phyloP scores from a whole-genome alignment of 2,797 vertebrate species.

The Somateria mollissima region DNA sequence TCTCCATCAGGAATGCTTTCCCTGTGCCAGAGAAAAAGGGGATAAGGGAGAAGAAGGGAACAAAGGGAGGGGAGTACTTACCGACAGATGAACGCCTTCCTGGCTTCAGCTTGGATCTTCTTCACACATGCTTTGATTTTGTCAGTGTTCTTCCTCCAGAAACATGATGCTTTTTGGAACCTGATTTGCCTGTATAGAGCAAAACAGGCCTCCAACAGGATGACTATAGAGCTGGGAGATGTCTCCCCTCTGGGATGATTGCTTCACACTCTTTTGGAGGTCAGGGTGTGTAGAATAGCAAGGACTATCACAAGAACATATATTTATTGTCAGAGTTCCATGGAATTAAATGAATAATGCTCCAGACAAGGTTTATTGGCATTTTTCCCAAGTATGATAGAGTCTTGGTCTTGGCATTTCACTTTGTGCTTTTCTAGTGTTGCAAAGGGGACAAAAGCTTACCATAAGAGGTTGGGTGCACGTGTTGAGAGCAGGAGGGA shows the following conservation, averaged over 20 bases:
- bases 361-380: neutral
- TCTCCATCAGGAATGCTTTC: neutral
- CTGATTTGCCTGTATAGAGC: neutral
- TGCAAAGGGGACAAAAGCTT: neutral
- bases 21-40: neutral
- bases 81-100: neutral
- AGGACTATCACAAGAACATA: neutral
- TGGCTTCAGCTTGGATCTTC: neutral
- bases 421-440: neutral
- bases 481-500: rapidly evolving
- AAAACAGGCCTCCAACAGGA: neutral
- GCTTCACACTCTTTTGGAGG: neutral
- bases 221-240: neutral
- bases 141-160: neutral
- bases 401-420: neutral
- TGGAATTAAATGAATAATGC: neutral
- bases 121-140: neutral
- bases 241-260: neutral
- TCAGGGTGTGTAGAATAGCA: neutral
- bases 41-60: neutral
- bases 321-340: neutral
- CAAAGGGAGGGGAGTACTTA: neutral
- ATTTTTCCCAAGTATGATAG: neutral
- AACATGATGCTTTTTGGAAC: neutral
- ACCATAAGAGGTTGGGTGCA: neutral